Base-by-base conservation (phyloP, 2,888 invertebrate species). In the Heliconius charithonia region DNA sequence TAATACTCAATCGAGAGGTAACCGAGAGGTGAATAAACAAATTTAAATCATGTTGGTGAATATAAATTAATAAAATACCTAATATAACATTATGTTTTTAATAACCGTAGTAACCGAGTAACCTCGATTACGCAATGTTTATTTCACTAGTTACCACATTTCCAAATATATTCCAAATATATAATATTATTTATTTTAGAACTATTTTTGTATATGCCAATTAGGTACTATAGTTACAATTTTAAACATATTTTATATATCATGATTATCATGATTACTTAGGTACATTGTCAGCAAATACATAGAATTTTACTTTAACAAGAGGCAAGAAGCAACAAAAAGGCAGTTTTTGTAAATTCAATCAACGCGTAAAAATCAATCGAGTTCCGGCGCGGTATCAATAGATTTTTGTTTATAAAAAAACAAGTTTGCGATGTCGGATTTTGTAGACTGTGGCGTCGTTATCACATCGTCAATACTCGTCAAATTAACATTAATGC, bases 401-500 rank as follows among this genome's bases (percentile, higher is more conserved):
- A 74, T 74, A 62, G 74, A 74, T 74, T 74, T 37, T 82, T 82
- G 81, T 81, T 81, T 82, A 82, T 79, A 83, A 83, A 80, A 51
- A 83, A 83, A 83, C 84, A 79, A 79, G 83, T 83, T 82, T 77
- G 80, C 82, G 80, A 81, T 81, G 79, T 80, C 72, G 78, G 73
- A 82, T 81, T 82, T 82, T 80, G 82, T 83, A 83, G 85, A 84
- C 83, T 81, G 80, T 79, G 73, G 79, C 84, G 81, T 85, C 84
- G 85, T 86, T 86, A 87, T 87, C 86, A 85, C 85, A 79, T 85
- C 86, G 86, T 85, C 85, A 86, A 85, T 86, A 90, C 90, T 92
- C 91, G 92, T 91, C 93, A 92, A 92, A 92, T 92, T 91, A 91
- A 87, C 91, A 91, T 92, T 86, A 88, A 88, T 91, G 92, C 92